A percentile compares a stretch with the other conserved stretches of the same genome.
These are phyloP conservation scores for Orgyia antiqua DNA, from an alignment of 2,888 invertebrate species.

Conservation along the genomic window DNA sequence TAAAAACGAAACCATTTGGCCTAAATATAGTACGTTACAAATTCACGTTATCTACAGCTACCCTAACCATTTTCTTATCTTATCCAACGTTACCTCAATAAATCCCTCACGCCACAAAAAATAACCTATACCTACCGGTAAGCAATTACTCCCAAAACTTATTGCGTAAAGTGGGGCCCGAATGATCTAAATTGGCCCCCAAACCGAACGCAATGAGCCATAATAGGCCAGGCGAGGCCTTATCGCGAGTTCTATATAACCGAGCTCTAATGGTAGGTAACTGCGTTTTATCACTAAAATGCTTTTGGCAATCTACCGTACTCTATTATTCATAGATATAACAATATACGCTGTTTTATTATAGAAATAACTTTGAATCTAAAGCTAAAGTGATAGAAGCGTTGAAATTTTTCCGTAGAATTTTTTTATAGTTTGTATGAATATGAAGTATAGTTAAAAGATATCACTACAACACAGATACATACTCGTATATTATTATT, in stretches of 20 bases:
- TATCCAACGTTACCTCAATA: constrained; percentile 3
- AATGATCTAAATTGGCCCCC: constrained; percentile 22
- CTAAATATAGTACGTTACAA: too few relatives aligned
- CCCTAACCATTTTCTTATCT: constrained; percentile 7
- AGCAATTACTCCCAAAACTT: constrained; percentile 43
- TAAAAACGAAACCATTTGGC: too few relatives aligned
- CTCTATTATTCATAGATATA: constrained; percentile 8
- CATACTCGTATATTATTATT: too few relatives aligned
- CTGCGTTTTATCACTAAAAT: constrained; percentile 19
- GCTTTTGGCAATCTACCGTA: constrained; percentile 9
- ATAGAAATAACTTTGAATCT: too few relatives aligned
- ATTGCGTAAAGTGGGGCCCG: constrained; percentile 33
- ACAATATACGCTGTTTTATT: too few relatives aligned
- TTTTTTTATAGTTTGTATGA: too few relatives aligned
- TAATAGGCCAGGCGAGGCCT: constrained; percentile 33
- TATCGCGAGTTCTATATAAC: too few relatives aligned
- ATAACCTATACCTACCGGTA: constrained; percentile 36
- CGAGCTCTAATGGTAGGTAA: constrained; percentile 29
- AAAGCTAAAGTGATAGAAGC: too few relatives aligned
- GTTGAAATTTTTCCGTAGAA: too few relatives aligned
- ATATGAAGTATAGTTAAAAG: too few relatives aligned
- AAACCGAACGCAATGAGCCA: constrained; percentile 12
- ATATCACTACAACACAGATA: too few relatives aligned
- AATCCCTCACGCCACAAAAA: constrained; percentile 14
- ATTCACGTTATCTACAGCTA: too few relatives aligned